These are phyloP conservation scores for Coracias cyanogaster DNA, from an alignment of 2,797 vertebrate species.

Conservation along the genomic window DNA sequence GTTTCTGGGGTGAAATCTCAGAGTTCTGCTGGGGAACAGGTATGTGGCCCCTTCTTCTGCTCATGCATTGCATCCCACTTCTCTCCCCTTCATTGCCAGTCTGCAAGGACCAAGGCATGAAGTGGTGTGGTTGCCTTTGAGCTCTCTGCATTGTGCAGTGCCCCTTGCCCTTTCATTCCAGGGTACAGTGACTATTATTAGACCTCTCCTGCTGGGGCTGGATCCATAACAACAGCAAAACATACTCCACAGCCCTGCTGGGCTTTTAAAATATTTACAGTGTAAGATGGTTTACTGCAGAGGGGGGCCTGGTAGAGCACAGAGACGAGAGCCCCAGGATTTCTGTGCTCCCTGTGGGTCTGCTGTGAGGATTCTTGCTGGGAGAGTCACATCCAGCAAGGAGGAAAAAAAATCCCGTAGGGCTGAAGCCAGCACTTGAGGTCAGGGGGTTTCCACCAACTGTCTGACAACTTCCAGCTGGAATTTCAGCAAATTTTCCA, in stretches of 20 bases:
- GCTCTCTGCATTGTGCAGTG: neutral
- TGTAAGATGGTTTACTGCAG: slow-evolving; percentile 1
- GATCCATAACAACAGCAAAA: slow-evolving; percentile 72
- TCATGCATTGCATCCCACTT: neutral
- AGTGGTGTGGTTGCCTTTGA: rapidly evolving
- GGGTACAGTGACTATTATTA: slow-evolving; percentile 62
- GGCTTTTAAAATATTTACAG: slow-evolving; percentile 69
- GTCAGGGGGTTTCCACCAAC: slow-evolving; percentile 63
- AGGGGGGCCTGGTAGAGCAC: slow-evolving; percentile 47
- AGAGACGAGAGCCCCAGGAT: neutral
- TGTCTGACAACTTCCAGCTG: slow-evolving; percentile 43
- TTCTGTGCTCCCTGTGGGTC: slow-evolving; percentile 36
- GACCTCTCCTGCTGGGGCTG: slow-evolving; percentile 32
- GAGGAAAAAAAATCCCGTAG: neutral
- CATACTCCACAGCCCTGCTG: slow-evolving; percentile 19
- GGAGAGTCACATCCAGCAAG: neutral
- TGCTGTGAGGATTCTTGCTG: slow-evolving; percentile 32
- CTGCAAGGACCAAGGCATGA: neutral
- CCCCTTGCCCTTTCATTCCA: slow-evolving; percentile 47
- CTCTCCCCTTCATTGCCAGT: neutral
- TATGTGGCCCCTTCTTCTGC: neutral
- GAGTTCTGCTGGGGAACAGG: neutral
- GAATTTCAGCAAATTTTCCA: slow-evolving; percentile 62
- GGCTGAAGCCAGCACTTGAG: slow-evolving; percentile 32
- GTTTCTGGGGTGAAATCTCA: neutral